Evolutionary conservation across 2,888 invertebrate species (phyloP), one percentile per base, ranked within the genome.

Genomic region (Callyntrura sp.): DNA sequence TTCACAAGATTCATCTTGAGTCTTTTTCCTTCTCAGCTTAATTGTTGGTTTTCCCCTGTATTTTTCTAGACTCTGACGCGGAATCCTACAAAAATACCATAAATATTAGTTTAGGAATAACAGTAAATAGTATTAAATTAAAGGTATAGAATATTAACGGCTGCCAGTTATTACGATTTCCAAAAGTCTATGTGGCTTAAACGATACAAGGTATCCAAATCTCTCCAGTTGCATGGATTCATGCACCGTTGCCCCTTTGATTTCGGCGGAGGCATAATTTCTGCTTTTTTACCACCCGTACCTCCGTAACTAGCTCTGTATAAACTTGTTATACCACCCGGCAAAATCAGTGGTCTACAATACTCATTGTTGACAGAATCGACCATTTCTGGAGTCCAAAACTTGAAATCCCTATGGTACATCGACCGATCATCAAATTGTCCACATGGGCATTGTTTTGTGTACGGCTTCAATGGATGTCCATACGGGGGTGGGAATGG

Each of bases 401-500:
- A 93, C 23, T 85, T 88, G 81, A 92, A 93, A 70, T 92, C 93
- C 9, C 83, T 65, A 51, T 91, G 88, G 68, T 93, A 93, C 14
- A 88, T 92, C 1, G 91, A 90, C 8, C 93, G 90, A 62, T 91
- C 87, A 60, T 93, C 93, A 57, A 91, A 93, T 9, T 91, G 91
- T 12, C 93, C 93, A 85, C 93, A 93, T 0, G 92, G 93, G 78
- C 93, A 93, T 43, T 76, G 81, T 0, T 62, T 17, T 11, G 88
- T 88, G 82, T 92, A 85, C n/a, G 92, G 93, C 55, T 93, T 93
- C 6, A 93, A 73, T 2, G 93, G 92, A 83, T 92, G 68, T 14
- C 93, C 93, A 57, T 91, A 92, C 11, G 93, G 93, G 4, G 90
- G 68, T 2, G 91, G 90, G 68, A 93, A 93, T 73, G 90, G 82